phyloP scores from a whole-genome alignment of 1,140 invertebrate genomes.

The Steinernema feltiae region DNA sequence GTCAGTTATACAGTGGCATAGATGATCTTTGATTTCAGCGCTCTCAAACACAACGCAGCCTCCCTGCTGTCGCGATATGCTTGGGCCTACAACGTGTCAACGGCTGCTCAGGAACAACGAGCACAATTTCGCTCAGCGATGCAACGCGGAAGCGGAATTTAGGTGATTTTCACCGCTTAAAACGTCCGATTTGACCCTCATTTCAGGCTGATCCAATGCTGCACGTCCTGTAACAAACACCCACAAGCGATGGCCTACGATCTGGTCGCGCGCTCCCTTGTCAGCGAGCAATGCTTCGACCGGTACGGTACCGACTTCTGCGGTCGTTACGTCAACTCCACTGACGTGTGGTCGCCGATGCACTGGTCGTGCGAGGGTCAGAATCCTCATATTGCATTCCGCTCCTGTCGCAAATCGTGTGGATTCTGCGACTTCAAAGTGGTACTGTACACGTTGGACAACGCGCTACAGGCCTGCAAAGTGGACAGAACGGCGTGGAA shows the following conservation, averaged over 20 bases:
- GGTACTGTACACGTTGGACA: conserved; percentile 33
- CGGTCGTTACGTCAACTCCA: conserved; percentile 28
- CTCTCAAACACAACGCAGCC: conserved; percentile 9
- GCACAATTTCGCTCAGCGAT: conserved; percentile 21
- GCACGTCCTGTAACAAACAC: conserved; percentile 26
- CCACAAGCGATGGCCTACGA: conserved; percentile 30
- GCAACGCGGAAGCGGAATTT: conserved; percentile 30
- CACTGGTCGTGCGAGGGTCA: conserved; percentile 33
- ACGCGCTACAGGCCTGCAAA: conserved; percentile 25
- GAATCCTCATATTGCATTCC: conserved; percentile 36
- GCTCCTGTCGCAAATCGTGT: conserved; percentile 34
- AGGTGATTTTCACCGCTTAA: conserved; percentile 3
- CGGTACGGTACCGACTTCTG: conserved; percentile 29
- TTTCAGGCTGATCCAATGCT: conserved; percentile 25
- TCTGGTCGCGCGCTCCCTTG: conserved; percentile 33
- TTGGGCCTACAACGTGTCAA: conserved; percentile 19
- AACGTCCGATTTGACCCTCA: not conserved
- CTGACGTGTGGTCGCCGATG: conserved; percentile 30
- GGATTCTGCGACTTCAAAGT: conserved; percentile 35
- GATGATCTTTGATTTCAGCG: not conserved
- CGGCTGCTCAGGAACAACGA: conserved; percentile 22
- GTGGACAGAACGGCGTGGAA: not conserved
- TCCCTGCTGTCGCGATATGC: conserved; percentile 25
- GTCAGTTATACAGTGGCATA: not conserved
- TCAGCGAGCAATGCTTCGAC: conserved; percentile 34